Evolutionary conservation across 23 tunicate species (phyloP), one percentile per base, ranked within the genome.

Genomic region (Ascidia mentula): DNA sequence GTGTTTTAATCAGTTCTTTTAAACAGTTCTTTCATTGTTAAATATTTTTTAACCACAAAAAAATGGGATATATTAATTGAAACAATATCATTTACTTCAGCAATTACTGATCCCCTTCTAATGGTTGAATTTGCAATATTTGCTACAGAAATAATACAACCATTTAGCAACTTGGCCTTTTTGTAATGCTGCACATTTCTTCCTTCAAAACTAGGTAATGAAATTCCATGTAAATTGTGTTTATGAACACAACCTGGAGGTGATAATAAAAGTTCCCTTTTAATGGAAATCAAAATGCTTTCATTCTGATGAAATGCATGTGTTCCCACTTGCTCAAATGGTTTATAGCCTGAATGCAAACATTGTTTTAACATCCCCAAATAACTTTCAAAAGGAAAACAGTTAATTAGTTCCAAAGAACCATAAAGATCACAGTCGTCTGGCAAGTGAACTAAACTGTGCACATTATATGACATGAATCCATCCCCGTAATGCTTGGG

Each of bases 171-270:
- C 65, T 9, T 53, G 1, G 65, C 65, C 24, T 9, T 53, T 53
- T 53, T 53, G 24, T 53, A 53, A 53, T 53, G 65, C 13, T 9
- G 65, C 13, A 53, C 65, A 53, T 53, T 9, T 6, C 28, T 53
- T 53, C 65, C 13, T 53, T 53, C 65, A 53, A 5, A 53, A 26
- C 65, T 28, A 53, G 65, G 7, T 28, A 53, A 53, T 53, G 65
- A 9, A 20, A 53, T 5, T 6, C 65, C 65, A 9, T 53, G 22
- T 53, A 6, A 26, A 53, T 53, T 53, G 65, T 28, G 24, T 53
- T 53, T 53, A 53, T 20, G 24, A 53, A 53, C 65, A 53, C 65
- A 53, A 53, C 65, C 65, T 20, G 65, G 65, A 53, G 65, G 65
- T 9, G 24, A 53, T 5, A 28, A 53, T 9, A 53, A 53, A 53